These are phyloP conservation scores for Apocheima hispidaria DNA, from an alignment of 2,888 invertebrate species.

Conservation along the genomic window DNA sequence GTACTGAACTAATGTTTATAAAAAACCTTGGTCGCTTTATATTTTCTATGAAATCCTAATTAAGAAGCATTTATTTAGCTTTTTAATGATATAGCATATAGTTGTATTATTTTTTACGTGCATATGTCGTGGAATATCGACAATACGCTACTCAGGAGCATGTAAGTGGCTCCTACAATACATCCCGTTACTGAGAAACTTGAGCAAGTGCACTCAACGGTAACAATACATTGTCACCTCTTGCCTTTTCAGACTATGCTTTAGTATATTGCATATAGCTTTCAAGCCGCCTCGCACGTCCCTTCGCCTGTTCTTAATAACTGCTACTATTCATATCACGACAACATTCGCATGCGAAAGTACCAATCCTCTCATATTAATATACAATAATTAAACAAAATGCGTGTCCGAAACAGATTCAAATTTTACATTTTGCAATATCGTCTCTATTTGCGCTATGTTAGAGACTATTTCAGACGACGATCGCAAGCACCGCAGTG, in stretches of 20 bases:
- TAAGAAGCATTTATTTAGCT: background rate
- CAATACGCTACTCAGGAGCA: conserved; percentile 11
- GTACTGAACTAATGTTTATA: background rate
- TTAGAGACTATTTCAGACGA: no score
- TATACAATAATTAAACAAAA: no score
- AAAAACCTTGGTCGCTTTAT: no score
- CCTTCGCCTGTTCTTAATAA: no score
- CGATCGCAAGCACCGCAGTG: no score
- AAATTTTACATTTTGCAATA: no score
- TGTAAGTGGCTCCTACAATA: conserved; percentile 18
- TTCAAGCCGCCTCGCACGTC: background rate
- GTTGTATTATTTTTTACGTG: background rate
- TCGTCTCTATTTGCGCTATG: no score
- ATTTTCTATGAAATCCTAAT: no score
- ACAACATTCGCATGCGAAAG: no score
- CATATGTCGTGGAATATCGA: background rate
- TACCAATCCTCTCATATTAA: no score
- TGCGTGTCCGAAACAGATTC: no score
- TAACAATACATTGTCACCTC: conserved; percentile 66
- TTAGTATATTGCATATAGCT: background rate
- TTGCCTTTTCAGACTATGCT: background rate
- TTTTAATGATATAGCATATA: background rate
- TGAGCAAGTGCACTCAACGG: conserved; percentile 51
- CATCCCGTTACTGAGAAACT: conserved; percentile 34
- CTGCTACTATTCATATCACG: background rate